Evolutionary conservation across 2,113 vertebrate genomes (phyloP).

Genomic region (Rhipidura dahli): DNA sequence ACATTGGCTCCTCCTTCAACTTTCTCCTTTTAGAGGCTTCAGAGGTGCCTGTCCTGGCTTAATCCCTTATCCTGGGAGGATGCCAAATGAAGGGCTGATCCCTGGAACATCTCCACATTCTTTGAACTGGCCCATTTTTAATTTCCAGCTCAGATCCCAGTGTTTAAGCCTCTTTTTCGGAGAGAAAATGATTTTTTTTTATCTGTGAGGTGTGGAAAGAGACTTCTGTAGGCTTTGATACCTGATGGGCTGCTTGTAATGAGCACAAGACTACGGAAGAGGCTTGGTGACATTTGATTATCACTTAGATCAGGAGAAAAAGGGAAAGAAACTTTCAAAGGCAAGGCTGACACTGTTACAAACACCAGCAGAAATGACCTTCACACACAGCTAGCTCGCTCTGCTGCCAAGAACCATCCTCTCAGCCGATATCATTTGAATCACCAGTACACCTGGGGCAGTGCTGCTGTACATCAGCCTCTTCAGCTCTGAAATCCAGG

Average conservation of each 20-base stretch:
- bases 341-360: slow-evolving; percentile 25
- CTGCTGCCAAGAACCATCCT: slow-evolving; percentile 43
- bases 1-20: background rate
- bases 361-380: slow-evolving; percentile 48
- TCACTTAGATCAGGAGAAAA: slow-evolving; percentile 35
- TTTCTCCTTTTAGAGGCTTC: background rate
- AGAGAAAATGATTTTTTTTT: background rate
- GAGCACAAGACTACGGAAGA: background rate
- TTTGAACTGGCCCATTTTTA: background rate
- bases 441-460: slow-evolving; percentile 23
- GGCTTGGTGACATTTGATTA: slow-evolving; percentile 44
- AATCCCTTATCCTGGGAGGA: background rate
- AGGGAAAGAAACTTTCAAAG: slow-evolving; percentile 43
- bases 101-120: background rate
- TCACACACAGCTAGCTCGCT: slow-evolving; percentile 40
- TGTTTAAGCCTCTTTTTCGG: background rate
- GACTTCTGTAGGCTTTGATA: background rate
- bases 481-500: background rate
- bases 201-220: background rate
- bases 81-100: background rate
- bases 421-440: slow-evolving; percentile 34
- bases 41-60: background rate
- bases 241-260: background rate
- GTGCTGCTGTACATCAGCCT: background rate
- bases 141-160: background rate